Conservation (phyloP, 2,888 invertebrate species). For the Luperina nickerlii region DNA sequence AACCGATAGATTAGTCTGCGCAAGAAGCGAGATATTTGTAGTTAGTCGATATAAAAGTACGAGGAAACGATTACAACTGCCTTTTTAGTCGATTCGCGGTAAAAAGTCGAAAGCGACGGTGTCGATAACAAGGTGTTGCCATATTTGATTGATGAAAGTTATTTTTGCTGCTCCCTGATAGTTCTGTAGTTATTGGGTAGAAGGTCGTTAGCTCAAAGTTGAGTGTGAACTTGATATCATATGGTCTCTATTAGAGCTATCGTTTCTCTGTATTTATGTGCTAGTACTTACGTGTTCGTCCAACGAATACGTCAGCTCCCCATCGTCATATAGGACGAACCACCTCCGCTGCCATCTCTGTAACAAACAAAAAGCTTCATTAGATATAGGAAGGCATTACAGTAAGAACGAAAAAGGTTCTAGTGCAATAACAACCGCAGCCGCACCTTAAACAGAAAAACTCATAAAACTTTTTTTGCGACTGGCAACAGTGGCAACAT, state of each 20-base stretch:
- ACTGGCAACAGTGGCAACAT: conserved; percentile 21
- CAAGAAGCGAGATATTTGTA: conserved; percentile 68
- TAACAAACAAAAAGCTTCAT: conserved; percentile 82
- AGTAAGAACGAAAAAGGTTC: conserved; percentile 7
- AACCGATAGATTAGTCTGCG: conserved; percentile 66
- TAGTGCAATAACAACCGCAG: not conserved
- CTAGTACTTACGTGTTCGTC: conserved; percentile 98
- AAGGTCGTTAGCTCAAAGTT: conserved; percentile 30
- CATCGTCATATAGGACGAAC: conserved; percentile 99
- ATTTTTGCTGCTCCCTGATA: conserved; percentile 40
- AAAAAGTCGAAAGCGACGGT: conserved; percentile 64
- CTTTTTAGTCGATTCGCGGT: conserved; percentile 61
- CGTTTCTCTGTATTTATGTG: conserved; percentile 17
- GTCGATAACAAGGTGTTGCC: conserved; percentile 65
- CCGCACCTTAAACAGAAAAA: not conserved
- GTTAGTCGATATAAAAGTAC: conserved; percentile 65
- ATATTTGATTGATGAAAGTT: conserved; percentile 56
- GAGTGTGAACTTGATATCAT: conserved; percentile 11
- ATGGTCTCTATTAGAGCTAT: not conserved
- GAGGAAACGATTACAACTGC: conserved; percentile 66
- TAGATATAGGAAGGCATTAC: conserved; percentile 26
- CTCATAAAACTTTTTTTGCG: conserved; percentile 6
- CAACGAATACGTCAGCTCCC: conserved; percentile 98
- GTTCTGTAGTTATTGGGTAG: conserved; percentile 8
- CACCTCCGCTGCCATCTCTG: conserved; percentile 99